A percentile compares a stretch with the other conserved stretches of the same genome.
These are phyloP conservation scores for Caranx melampygus DNA, from an alignment of 2,113 vertebrate genomes.

Conservation along the genomic window DNA sequence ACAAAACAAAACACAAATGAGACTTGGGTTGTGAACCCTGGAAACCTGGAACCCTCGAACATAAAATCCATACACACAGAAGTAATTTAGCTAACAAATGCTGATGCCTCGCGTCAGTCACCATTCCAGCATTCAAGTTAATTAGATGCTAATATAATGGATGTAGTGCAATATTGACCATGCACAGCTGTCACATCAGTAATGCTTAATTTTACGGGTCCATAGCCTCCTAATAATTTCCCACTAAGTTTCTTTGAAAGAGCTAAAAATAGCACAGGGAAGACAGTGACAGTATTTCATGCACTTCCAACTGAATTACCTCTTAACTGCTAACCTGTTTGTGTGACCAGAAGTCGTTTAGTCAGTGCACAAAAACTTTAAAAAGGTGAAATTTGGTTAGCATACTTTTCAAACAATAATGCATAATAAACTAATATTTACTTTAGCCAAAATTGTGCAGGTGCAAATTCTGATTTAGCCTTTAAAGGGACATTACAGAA, in stretches of 20 bases:
- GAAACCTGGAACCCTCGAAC: too few species aligned
- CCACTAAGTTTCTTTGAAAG: neutral
- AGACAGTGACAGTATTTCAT: neutral
- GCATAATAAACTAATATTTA: neutral
- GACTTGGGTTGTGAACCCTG: too few species aligned
- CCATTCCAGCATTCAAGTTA: neutral
- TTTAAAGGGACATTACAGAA: neutral
- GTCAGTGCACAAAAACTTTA: neutral
- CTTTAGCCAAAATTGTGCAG: neutral
- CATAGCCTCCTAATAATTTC: neutral
- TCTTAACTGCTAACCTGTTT: neutral
- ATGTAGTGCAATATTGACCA: neutral
- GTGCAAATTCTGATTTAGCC: neutral
- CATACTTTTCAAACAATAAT: neutral
- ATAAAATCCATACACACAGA: too few species aligned
- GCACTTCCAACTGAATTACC: neutral
- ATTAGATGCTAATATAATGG: slow-evolving; percentile 23
- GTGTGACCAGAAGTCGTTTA: neutral
- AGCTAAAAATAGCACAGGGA: neutral
- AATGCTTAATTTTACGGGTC: neutral
- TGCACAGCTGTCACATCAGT: neutral
- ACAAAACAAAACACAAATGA: too few species aligned
- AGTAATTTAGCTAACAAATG: neutral
- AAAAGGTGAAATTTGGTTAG: neutral
- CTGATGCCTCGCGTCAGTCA: neutral